Conservation (phyloP, 2,888 invertebrate genomes). For the Metallyticus violacea region DNA sequence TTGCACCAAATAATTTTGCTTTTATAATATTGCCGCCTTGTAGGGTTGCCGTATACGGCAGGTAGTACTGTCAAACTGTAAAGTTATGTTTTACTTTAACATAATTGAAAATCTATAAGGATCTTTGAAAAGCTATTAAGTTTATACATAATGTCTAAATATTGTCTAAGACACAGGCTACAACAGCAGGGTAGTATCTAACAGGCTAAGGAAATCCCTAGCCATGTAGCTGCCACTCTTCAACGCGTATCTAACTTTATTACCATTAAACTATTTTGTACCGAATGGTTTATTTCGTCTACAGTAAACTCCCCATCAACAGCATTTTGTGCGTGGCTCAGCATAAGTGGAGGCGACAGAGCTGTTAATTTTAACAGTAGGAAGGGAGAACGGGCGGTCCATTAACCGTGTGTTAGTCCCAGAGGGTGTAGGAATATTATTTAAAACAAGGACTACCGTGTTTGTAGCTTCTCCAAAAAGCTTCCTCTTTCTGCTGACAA, state of each 20-base stretch:
- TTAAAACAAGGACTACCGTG: background rate
- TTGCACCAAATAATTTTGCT: too few species aligned
- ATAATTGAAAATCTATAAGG: too few species aligned
- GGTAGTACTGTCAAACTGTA: too few species aligned
- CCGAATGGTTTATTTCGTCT: too few species aligned
- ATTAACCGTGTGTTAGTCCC: too few species aligned
- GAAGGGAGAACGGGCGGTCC: background rate
- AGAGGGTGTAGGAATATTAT: background rate
- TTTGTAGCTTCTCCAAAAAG: background rate
- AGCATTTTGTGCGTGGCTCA: background rate
- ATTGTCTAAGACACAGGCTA: too few species aligned
- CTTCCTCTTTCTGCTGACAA: background rate
- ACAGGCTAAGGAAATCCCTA: background rate
- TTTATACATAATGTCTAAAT: too few species aligned
- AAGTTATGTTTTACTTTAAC: too few species aligned
- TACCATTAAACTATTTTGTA: background rate
- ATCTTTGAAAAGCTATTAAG: too few species aligned
- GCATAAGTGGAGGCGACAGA: background rate
- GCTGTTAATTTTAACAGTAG: background rate
- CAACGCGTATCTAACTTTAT: background rate
- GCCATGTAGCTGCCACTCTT: background rate
- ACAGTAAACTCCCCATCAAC: background rate
- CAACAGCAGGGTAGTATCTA: too few species aligned
- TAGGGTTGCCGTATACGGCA: too few species aligned
- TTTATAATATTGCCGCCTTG: too few species aligned